Conservation (phyloP, 2,888 invertebrate genomes). For the Trissolcus japonicus region DNA sequence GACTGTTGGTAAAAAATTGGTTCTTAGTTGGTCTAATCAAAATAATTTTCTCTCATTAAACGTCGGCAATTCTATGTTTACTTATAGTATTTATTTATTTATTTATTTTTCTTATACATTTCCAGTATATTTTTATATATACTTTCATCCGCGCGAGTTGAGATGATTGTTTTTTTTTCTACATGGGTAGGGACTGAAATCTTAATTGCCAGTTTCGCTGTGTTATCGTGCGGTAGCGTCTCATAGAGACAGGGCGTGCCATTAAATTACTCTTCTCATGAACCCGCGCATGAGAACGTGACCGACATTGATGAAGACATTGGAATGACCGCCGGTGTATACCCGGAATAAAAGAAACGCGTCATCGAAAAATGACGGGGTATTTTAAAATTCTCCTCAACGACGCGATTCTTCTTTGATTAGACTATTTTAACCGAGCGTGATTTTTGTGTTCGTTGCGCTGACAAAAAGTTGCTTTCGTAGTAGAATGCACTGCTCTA, state of each 20-base stretch:
- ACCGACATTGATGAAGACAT: conserved; percentile 56
- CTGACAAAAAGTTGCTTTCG: conserved; percentile 1
- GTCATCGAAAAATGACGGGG: conserved; percentile 38
- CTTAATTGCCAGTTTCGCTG: conserved; percentile 69
- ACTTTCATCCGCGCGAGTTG: too few species aligned
- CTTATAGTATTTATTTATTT: too few species aligned
- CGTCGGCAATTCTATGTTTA: too few species aligned
- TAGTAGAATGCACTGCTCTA: conserved; percentile 2
- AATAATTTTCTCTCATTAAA: too few species aligned
- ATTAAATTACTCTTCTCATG: conserved; percentile 56
- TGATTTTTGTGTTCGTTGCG: conserved; percentile 18
- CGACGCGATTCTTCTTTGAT: conserved; percentile 48
- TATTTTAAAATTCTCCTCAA: conserved; percentile 45
- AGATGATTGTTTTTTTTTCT: too few species aligned
- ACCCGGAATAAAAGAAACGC: conserved; percentile 38
- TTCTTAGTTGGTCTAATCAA: too few species aligned
- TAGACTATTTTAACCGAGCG: conserved; percentile 35
- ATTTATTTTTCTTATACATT: too few species aligned
- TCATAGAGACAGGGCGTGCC: conserved; percentile 40
- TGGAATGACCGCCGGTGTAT: conserved; percentile 31
- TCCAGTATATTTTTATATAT: too few species aligned
- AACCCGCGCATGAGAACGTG: conserved; percentile 44
- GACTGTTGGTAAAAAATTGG: too few species aligned
- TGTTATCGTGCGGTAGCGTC: conserved; percentile 61
- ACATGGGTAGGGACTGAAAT: conserved; percentile 61